Evolutionary conservation across 2,888 invertebrate genomes (phyloP).

Genomic region (Aspidiotus destructor): DNA sequence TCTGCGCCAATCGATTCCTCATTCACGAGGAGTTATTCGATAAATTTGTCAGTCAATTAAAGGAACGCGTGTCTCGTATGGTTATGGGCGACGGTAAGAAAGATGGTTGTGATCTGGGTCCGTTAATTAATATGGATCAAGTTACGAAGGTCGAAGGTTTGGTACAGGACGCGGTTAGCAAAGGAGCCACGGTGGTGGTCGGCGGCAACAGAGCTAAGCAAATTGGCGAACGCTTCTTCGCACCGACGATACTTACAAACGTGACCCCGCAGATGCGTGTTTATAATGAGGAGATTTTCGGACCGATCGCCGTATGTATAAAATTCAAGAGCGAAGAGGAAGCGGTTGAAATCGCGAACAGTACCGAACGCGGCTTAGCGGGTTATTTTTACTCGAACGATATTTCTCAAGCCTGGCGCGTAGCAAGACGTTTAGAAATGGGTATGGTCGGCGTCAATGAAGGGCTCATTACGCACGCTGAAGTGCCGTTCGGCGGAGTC

Average conservation of each 20-base stretch:
- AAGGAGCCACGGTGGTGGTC: conserved; percentile 67
- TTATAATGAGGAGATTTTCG: conserved; percentile 86
- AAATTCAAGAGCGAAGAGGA: conserved; percentile 84
- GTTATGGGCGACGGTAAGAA: conserved; percentile 75
- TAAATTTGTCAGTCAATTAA: conserved; percentile 63
- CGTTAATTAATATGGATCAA: conserved; percentile 80
- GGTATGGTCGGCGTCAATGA: conserved; percentile 97
- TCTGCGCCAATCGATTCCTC: conserved; percentile 84
- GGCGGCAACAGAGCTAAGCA: conserved; percentile 63
- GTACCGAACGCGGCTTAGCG: conserved; percentile 73
- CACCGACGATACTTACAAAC: conserved; percentile 77
- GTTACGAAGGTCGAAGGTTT: conserved; percentile 64
- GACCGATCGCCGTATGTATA: conserved; percentile 78
- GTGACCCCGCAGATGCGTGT: conserved; percentile 72
- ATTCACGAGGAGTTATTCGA: conserved; percentile 71
- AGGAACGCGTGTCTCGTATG: conserved; percentile 56
- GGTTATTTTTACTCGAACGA: conserved; percentile 90
- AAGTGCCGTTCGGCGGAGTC: conserved; percentile 95
- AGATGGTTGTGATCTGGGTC: conserved; percentile 59
- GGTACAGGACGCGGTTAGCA: conserved; percentile 73
- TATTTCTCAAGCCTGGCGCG: conserved; percentile 79
- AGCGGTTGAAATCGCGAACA: conserved; percentile 72
- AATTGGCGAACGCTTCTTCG: conserved; percentile 70
- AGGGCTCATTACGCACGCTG: conserved; percentile 79
- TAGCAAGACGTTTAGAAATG: conserved; percentile 72